A percentile compares a stretch with the other conserved stretches of the same genome.
Conservation (phyloP, 2,888 invertebrate species). For the Acrobasis suavella region DNA sequence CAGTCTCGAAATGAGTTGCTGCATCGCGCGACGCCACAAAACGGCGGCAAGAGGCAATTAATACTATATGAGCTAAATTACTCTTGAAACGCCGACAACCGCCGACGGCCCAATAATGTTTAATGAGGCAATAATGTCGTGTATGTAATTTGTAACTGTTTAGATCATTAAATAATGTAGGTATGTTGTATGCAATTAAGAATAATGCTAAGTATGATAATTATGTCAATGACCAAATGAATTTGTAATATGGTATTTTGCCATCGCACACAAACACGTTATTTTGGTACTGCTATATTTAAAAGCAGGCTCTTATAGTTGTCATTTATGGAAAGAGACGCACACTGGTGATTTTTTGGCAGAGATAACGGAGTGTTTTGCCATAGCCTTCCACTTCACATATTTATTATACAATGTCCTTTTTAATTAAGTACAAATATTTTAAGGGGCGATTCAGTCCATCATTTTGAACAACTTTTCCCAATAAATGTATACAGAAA, state of each 20-base stretch:
- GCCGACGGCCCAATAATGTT: conserved; percentile 2
- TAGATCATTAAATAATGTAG: not conserved
- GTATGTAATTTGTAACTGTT: conserved; percentile 5
- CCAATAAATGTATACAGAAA: too few species aligned
- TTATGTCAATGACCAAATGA: not conserved
- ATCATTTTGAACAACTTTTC: too few species aligned
- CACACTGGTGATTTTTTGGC: too few species aligned
- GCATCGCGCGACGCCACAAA: conserved; percentile 32
- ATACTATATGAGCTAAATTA: conserved; percentile 27
- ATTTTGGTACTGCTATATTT: too few species aligned
- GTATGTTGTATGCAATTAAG: not conserved
- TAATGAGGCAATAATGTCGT: conserved; percentile 1
- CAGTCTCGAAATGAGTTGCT: conserved; percentile 69
- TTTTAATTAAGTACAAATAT: too few species aligned
- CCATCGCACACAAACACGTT: too few species aligned
- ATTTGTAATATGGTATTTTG: not conserved
- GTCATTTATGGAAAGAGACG: too few species aligned
- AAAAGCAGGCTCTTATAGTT: too few species aligned
- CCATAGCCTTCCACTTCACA: too few species aligned
- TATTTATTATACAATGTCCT: too few species aligned
- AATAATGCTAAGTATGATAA: not conserved
- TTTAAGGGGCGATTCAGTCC: too few species aligned
- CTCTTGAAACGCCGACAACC: conserved; percentile 4
- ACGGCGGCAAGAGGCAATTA: conserved; percentile 21
- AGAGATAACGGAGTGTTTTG: too few species aligned